These are phyloP conservation scores for Lepidocyrtinus sp. DNA, from an alignment of 2,888 invertebrate species.

Conservation along the genomic window DNA sequence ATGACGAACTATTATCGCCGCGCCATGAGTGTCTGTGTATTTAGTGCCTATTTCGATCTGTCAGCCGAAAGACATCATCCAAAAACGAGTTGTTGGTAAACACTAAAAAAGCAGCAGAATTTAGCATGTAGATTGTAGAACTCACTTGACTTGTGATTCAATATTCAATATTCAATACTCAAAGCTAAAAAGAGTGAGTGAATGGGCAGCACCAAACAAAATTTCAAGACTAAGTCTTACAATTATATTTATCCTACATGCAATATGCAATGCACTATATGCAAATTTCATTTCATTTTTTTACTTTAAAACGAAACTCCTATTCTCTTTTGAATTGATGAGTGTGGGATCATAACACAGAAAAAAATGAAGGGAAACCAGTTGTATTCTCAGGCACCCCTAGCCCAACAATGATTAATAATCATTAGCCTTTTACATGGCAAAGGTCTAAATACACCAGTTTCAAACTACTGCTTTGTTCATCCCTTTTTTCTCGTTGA, in stretches of 20 bases:
- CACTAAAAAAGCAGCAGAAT: background rate
- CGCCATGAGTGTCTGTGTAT: background rate
- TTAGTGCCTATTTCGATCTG: background rate
- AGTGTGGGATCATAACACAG: background rate
- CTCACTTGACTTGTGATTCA: background rate
- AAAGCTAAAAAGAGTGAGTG: background rate
- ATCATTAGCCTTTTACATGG: background rate
- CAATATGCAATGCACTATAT: background rate
- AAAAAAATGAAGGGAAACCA: background rate
- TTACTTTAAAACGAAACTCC: background rate
- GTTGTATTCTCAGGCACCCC: background rate
- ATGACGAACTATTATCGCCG: no score
- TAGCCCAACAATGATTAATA: background rate
- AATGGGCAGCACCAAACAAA: background rate
- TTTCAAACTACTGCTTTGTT: background rate
- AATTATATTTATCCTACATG: background rate
- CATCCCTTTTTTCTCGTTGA: background rate
- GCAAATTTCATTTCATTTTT: background rate
- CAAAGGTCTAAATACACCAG: background rate
- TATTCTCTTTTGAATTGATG: background rate
- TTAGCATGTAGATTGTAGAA: background rate
- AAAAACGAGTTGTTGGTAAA: background rate
- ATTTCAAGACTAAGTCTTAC: background rate
- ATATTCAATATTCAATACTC: background rate
- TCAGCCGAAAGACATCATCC: background rate